Base-by-base conservation (phyloP, 2,888 invertebrate species). In the Xiphydria camelus region DNA sequence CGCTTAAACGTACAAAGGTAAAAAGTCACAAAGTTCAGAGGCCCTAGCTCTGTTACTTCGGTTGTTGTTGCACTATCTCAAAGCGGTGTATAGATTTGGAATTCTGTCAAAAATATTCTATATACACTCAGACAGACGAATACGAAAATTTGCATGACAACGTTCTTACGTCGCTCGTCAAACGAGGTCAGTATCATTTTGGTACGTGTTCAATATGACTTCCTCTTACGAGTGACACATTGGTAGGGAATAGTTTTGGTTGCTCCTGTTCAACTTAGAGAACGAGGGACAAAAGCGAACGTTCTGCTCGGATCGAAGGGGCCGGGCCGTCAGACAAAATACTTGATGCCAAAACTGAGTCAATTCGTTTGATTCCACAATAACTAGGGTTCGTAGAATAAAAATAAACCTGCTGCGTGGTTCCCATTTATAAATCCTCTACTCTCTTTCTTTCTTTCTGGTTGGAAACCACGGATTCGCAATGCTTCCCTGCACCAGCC, bases 1-100 rank as follows among this genome's bases (percentile, higher is more conserved):
- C 58, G 62, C 60, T 51, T 62, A 51, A 59, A 66, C 58, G 66
- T 67, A 66, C 53, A 63, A 66, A 66, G 56, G 62, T 61, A 58
- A 60, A 67, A 55, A 49, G 54, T 48, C 39, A 40, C 41, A n/a
- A 22, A 21, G 37, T 35, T 36, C 45, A 45, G 52, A n/a, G n/a
- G n/a, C 46, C 45, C 57, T 45, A 47, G 40, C 41, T 37, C 15
- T 21, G 12, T 18, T 39, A 21, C 33, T 48, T 41, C 22, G 26
- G 37, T n/a, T n/a, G 29, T 21, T 20, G 37, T 44, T 44, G 32
- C 12, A 40, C 32, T 50, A 56, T 49, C 55, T 47, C 50, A 54
- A 66, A 64, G 59, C 55, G 47, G 52, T 45, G 41, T 51, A 48
- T 57, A 60, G 18, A 44, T 51, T 57, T 45, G 19, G 49, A 48